phyloP scores from a whole-genome alignment of 1,140 invertebrate genomes.

The Drosophila rufa region DNA sequence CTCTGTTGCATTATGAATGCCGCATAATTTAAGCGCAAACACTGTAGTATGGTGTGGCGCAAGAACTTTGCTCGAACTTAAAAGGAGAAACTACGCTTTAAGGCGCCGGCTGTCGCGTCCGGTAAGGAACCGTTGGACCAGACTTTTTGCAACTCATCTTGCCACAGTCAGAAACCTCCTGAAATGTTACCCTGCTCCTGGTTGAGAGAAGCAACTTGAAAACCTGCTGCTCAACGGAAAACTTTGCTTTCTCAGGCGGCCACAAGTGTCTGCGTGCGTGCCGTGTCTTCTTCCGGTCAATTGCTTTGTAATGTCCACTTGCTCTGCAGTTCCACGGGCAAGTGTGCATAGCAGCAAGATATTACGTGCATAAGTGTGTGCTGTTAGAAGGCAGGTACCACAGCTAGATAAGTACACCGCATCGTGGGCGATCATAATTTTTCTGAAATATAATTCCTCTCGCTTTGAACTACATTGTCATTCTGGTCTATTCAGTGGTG shows the following conservation, averaged over 20 bases:
- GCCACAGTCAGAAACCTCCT: slow-evolving; percentile 1
- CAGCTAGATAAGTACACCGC: not conserved
- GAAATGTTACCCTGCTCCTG: slow-evolving; percentile 30
- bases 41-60: slow-evolving; percentile 9
- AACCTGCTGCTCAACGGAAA: slow-evolving; percentile 5
- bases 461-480: not conserved
- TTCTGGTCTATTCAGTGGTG: slow-evolving; percentile 9
- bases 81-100: slow-evolving; percentile 31
- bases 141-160: slow-evolving; percentile 7
- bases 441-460: not conserved
- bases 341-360: slow-evolving; percentile 64
- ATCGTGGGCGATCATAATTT: slow-evolving; percentile 38
- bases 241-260: slow-evolving; percentile 26
- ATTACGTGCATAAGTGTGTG: slow-evolving; percentile 65
- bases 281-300: slow-evolving; percentile 58
- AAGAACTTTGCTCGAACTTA: slow-evolving; percentile 14
- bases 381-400: slow-evolving; percentile 4
- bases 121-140: slow-evolving; percentile 17
- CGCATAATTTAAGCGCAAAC: slow-evolving; percentile 75
- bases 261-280: slow-evolving; percentile 66
- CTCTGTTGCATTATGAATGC: slow-evolving; percentile 78
- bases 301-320: slow-evolving; percentile 57
- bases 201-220: slow-evolving; percentile 17
- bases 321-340: slow-evolving; percentile 24
- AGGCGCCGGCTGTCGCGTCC: slow-evolving; percentile 39